Evolutionary conservation across 1,140 invertebrate species (phyloP).

Genomic region (Zaprionus ghesquierei): DNA sequence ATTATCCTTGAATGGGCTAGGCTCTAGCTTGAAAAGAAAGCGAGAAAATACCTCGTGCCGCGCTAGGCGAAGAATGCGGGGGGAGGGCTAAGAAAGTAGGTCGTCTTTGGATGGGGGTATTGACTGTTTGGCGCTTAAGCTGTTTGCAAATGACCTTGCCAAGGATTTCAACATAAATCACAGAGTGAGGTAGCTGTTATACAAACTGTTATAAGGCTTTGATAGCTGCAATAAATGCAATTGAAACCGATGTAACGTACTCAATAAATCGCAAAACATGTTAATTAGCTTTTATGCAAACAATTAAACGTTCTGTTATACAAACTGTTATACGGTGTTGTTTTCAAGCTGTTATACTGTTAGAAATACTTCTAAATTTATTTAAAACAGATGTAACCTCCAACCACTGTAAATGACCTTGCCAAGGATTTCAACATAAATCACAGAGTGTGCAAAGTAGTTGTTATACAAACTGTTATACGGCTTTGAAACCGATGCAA

Average conservation of each 20-base stretch:
- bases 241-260: too few relatives aligned
- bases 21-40: conserved; percentile 10
- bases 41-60: neutral
- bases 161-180: neutral
- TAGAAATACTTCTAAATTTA: too few relatives aligned
- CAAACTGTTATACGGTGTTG: too few relatives aligned
- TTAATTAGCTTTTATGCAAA: too few relatives aligned
- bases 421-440: neutral
- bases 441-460: neutral
- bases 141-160: conserved; percentile 15
- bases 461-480: neutral
- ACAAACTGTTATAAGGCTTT: neutral
- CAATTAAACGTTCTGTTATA: too few relatives aligned
- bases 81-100: conserved; percentile 32
- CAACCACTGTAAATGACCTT: conserved; percentile 6
- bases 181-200: neutral
- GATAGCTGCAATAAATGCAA: too few relatives aligned
- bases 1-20: conserved; percentile 35
- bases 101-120: conserved; percentile 9
- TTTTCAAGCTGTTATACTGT: too few relatives aligned
- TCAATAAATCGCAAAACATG: too few relatives aligned
- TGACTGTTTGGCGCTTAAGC: neutral
- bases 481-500: too few relatives aligned
- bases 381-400: neutral
- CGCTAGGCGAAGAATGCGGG: conserved; percentile 16